phyloP scores from a whole-genome alignment of 2,888 invertebrate genomes.

The Agrochola litura region DNA sequence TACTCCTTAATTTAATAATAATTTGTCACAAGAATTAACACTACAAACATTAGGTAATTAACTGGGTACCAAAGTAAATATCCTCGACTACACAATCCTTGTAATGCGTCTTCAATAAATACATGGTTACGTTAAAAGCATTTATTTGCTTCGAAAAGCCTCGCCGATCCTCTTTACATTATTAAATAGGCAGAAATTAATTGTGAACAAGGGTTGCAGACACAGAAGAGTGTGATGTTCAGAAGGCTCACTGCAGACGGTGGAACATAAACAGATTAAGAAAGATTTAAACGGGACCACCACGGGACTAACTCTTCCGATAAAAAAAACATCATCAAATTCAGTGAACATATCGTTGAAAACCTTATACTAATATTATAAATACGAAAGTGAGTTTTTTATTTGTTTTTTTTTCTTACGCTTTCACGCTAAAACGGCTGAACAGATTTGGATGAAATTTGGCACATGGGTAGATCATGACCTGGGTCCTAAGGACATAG shows the following conservation, averaged over 20 bases:
- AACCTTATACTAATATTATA: no score
- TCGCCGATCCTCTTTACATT: slow-evolving; percentile 52
- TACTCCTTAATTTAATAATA: background rate
- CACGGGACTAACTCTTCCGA: no score
- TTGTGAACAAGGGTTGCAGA: slow-evolving; percentile 34
- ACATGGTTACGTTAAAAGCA: slow-evolving; percentile 32
- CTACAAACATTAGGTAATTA: background rate
- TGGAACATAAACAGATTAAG: background rate
- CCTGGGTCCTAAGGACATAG: no score
- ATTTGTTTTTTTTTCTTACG: no score
- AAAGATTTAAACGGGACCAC: no score
- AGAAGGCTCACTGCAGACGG: slow-evolving; percentile 12
- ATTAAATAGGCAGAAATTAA: slow-evolving; percentile 51
- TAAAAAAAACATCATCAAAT: no score
- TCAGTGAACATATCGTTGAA: no score
- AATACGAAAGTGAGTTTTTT: no score
- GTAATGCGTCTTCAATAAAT: slow-evolving; percentile 14
- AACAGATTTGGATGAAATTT: no score
- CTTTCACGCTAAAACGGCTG: no score
- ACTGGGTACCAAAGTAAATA: background rate
- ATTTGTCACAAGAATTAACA: background rate
- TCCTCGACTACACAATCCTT: background rate
- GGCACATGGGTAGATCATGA: no score
- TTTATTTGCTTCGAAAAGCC: slow-evolving; percentile 33
- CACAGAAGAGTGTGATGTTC: background rate